Conservation (phyloP, 1,140 invertebrate genomes). For the Macrobrachium rosenbergii region DNA sequence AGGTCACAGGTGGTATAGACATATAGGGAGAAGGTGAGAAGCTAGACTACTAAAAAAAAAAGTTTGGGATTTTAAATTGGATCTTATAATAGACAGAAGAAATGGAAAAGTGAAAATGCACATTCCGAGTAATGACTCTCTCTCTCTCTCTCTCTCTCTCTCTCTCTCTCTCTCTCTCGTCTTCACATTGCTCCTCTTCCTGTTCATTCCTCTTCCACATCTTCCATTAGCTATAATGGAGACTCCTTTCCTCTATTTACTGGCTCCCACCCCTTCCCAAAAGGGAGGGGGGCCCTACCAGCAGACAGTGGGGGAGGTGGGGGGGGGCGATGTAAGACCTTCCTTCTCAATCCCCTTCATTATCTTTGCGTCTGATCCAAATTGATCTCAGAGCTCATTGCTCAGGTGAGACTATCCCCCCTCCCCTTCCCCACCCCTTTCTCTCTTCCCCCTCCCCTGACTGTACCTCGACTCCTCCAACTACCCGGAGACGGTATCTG, state of each 20-base stretch:
- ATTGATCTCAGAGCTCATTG: background rate
- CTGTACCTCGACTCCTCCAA: background rate
- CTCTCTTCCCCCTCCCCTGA: background rate
- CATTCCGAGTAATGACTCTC: background rate
- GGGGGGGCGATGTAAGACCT: background rate
- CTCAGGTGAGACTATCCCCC: background rate
- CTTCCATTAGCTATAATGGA: background rate
- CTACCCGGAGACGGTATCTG: background rate
- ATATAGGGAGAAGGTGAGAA: no score
- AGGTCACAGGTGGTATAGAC: no score
- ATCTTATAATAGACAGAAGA: background rate
- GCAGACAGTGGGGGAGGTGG: background rate
- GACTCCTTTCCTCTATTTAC: background rate
- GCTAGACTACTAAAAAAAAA: no score
- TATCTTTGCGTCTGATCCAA: no score
- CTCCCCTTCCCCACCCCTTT: background rate
- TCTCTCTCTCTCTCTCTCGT: constrained; percentile 1
- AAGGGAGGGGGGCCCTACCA: no score
- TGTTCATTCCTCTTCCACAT: background rate
- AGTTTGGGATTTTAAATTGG: no score
- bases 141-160: constrained; percentile 12
- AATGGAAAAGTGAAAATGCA: background rate
- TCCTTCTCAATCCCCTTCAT: no score
- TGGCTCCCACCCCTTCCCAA: background rate
- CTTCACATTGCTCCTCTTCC: background rate